Evolutionary conservation across 1,140 invertebrate genomes (phyloP), one percentile per base, ranked within the genome.

Genomic region (Campodea augens): DNA sequence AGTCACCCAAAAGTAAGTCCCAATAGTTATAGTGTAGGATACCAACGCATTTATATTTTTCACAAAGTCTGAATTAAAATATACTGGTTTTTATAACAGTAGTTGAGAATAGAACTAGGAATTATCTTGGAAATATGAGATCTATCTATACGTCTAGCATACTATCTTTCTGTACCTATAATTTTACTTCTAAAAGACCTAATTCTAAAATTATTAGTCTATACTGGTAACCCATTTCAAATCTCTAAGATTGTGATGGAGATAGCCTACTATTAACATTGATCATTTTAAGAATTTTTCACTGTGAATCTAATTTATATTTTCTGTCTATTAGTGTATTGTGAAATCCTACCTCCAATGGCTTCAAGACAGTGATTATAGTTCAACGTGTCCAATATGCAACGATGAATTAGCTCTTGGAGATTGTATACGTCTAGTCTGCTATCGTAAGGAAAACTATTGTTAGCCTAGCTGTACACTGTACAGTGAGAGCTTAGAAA

Each of bases 261-360:
- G n/a, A n/a, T n/a, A n/a, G n/a, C n/a, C n/a, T n/a, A n/a, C n/a
- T n/a, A n/a, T n/a, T n/a, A n/a, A n/a, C n/a, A n/a, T n/a, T n/a
- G n/a, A n/a, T n/a, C n/a, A n/a, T n/a, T n/a, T n/a, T n/a, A n/a
- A n/a, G n/a, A n/a, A n/a, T n/a, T n/a, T n/a, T n/a, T n/a, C n/a
- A n/a, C n/a, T n/a, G n/a, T n/a, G n/a, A 15, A 32, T 15, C 7
- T 10, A 15, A 32, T 32, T 10, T 50, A 21, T 38, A 49, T 43
- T 48, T 53, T 57, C 53, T 50, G 49, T 59, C 57, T 70, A 71
- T 50, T 62, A 97, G 91, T 98, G 95, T 62, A 81, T 97, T 50
- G 88, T 98, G 27, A 89, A 96, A 63, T 96, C 91, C 2, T 98
- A 98, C 68, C 63, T 97, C 39, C 78, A 90, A 60, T 98, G 93